Base-by-base conservation (phyloP, 2,113 vertebrate species). In the Turnix velox region DNA sequence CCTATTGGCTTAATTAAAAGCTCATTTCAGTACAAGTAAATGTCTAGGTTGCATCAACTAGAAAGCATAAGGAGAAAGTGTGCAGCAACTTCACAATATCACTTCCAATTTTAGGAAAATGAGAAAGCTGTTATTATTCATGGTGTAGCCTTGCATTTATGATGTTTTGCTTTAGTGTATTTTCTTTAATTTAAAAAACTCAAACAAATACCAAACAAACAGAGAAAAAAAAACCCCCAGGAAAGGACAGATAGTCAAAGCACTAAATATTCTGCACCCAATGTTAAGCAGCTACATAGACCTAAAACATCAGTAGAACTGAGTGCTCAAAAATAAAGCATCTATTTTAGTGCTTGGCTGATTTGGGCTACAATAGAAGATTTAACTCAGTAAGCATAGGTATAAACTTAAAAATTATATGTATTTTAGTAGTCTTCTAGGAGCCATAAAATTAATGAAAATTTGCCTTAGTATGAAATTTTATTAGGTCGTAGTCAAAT, bases 1-100 rank as follows among this genome's bases (percentile, higher is more conserved):
- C 81, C 88, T 67, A 82, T 75, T 87, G 77, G 74, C 83, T 95
- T 97, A 96, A 96, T 95, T 96, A 95, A 95, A 94, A 91, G 35
- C 74, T 85, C 74, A 87, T 96, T 95, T 74, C 76, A 77, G 72
- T 74, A 74, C 42, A 93, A 78, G 43, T 79, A 83, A 94, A 93
- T 65, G 93, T 88, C 77, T 94, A 42, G 57, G 72, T 84, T 87
- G 31, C 33, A 84, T 72, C 66, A 75, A 24, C 39, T 52, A 49
- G 28, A 71, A 71, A 78, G 18, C 67, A 61, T 62, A 55, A 71
- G 61, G 39, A 87, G 28, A 78, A 95, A 84, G 68, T 19, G 61
- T 14, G 20, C 45, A 84, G 22, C 25, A 88, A 28, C 35, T 84
- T 78, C 10, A 10, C 19, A 83, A 43, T 51, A 61, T 71, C 52